Evolutionary conservation across 2,888 invertebrate species (phyloP).

Genomic region (Geotrupes spiniger): DNA sequence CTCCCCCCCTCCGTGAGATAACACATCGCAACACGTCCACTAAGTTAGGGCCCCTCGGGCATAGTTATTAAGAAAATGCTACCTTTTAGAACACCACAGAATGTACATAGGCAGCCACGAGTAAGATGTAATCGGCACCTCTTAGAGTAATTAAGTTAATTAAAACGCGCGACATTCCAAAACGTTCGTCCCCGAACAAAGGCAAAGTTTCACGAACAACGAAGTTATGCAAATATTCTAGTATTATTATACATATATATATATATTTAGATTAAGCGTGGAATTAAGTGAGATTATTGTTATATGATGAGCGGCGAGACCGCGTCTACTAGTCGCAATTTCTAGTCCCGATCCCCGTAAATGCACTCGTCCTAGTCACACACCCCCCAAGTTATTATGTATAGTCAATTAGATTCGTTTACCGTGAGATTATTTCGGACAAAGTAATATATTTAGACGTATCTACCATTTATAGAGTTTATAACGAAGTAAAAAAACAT

Average conservation of each 20-base stretch:
- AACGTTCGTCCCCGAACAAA: conserved; percentile 37
- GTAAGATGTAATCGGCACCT: conserved; percentile 39
- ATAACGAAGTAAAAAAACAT: conserved; percentile 28
- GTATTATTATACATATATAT: conserved; percentile 37
- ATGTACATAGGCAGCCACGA: conserved; percentile 35
- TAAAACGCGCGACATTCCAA: conserved; percentile 26
- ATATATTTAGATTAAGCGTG: conserved; percentile 40
- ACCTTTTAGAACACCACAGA: conserved; percentile 45
- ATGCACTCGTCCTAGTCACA: conserved; percentile 43
- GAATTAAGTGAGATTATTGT: conserved; percentile 41
- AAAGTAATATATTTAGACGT: conserved; percentile 20
- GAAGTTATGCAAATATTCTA: conserved; percentile 48
- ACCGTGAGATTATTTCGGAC: conserved; percentile 47
- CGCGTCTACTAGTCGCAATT: conserved; percentile 44
- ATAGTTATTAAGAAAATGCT: conserved; percentile 41
- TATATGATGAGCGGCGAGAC: conserved; percentile 24
- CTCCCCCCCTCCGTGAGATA: conserved; percentile 37
- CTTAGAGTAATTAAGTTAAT: conserved; percentile 34
- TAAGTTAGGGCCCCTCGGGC: conserved; percentile 44
- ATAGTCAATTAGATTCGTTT: conserved; percentile 29
- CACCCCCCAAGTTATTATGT: too few relatives aligned
- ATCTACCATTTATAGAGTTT: conserved; percentile 28
- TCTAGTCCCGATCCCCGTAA: conserved; percentile 43
- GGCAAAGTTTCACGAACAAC: conserved; percentile 53
- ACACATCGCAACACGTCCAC: conserved; percentile 54